Conservation (phyloP, 2,113 vertebrate species). For the Perca fluviatilis region DNA sequence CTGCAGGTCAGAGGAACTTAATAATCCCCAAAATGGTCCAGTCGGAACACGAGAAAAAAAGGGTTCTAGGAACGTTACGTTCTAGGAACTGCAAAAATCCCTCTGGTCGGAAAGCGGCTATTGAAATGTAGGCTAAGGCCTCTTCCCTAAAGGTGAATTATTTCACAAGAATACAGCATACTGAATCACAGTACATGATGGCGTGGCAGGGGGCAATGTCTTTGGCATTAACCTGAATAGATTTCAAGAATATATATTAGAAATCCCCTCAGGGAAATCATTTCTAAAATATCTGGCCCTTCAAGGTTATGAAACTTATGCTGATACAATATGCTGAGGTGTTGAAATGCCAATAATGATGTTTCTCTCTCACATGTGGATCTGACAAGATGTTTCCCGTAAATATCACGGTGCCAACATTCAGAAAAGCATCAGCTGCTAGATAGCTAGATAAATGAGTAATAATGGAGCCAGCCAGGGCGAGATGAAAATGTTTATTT, state of each 20-base stretch:
- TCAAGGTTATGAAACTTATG: background rate
- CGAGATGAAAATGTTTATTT: background rate
- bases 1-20: no score
- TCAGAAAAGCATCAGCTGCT: conserved; percentile 12
- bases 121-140: background rate
- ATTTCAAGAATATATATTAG: conserved; percentile 27
- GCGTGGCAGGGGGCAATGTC: background rate
- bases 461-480: background rate
- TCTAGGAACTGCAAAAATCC: no score
- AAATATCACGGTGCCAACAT: background rate
- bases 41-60: no score
- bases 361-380: background rate
- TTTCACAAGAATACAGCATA: conserved; percentile 15
- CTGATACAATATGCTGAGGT: background rate
- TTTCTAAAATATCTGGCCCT: background rate
- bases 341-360: background rate
- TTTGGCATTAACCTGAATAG: conserved; percentile 16
- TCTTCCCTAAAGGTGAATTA: conserved; percentile 4
- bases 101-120: no score
- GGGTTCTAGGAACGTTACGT: no score
- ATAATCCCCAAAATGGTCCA: no score
- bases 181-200: conserved; percentile 14
- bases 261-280: background rate
- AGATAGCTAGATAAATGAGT: background rate
- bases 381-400: background rate